Evolutionary conservation across 2,888 invertebrate genomes (phyloP), one percentile per base, ranked within the genome.

Genomic region (Miltochrista miniata): DNA sequence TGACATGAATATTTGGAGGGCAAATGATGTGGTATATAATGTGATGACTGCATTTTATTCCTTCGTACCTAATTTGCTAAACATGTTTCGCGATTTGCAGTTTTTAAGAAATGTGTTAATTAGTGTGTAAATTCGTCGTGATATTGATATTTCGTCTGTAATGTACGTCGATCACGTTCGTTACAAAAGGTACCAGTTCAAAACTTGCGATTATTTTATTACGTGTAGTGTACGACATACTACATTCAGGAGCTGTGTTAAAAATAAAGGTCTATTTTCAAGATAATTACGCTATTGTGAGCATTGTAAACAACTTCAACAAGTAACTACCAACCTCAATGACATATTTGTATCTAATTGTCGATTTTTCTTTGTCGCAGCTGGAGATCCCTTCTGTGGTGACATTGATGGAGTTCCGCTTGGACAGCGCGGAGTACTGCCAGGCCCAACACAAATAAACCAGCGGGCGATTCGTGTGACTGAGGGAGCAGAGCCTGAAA

Each of bases 341-440:
- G n/a, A 15, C 11, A 31, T 31, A 7, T 44, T 18, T 55, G 54
- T 59, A 14, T 29, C 48, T 55, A 45, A 68, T 54, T 35, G 10
- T n/a, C 51, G 14, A 51, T 37, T 34, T 57, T 54, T 64, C 49
- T 66, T 81, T 78, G 79, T 95, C 95, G 12, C 93, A 96, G 96
- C 94, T 96, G 94, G 95, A 94, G 93, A 95, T 95, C 94, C 94
- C 95, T 95, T 95, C 94, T 94, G 95, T 96, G 95, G 95, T 95
- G 94, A 96, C 96, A 96, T 96, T 96, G 96, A 97, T 97, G 97
- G 97, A 97, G 97, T 98, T 98, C 96, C 96, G 96, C 94, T 96
- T 97, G 95, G 97, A 97, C 95, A 98, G 97, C 93, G 97, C 97
- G 94, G 98, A 98, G 94, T 98, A 97, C 95, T 98, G 98, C 96